Percentiles rank a stretch among this genome's conserved stretches.
Conservation (phyloP, 1,140 invertebrate species). For the Charaxes varanes region DNA sequence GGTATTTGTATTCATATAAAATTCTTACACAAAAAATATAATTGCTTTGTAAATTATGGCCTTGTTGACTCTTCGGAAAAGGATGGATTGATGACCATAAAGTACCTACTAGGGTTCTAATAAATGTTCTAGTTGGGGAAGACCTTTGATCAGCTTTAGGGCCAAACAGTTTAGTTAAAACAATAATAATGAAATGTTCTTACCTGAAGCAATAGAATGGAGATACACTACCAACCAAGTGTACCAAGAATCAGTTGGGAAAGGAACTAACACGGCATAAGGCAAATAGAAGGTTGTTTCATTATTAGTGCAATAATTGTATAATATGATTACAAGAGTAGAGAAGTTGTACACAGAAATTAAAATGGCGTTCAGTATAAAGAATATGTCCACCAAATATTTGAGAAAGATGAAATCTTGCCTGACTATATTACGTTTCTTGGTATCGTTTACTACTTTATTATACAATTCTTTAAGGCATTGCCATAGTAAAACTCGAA, state of each 20-base stretch:
- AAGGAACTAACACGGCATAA: conserved; percentile 38
- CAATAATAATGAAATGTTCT: too few species aligned
- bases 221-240: conserved; percentile 36
- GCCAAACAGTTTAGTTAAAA: too few species aligned
- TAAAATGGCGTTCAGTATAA: conserved; percentile 38
- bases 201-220: conserved; percentile 36
- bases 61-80: too few species aligned
- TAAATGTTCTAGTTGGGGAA: too few species aligned
- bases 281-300: conserved; percentile 31
- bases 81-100: too few species aligned
- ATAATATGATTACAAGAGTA: conserved; percentile 29
- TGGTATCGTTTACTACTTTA: conserved; percentile 17
- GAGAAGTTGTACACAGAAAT: conserved; percentile 52
- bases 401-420: conserved; percentile 31
- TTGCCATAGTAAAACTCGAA: too few species aligned
- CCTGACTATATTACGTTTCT: conserved; percentile 25
- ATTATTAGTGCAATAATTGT: conserved; percentile 27
- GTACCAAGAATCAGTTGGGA: conserved; percentile 32
- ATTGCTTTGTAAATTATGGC: too few species aligned
- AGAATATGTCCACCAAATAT: conserved; percentile 39
- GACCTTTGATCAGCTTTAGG: too few species aligned
- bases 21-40: too few species aligned
- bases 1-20: too few species aligned
- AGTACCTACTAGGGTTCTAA: too few species aligned
- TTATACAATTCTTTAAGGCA: conserved; percentile 25